Conservation (phyloP, 2,797 vertebrate genomes). For the Sardinella longiceps region DNA sequence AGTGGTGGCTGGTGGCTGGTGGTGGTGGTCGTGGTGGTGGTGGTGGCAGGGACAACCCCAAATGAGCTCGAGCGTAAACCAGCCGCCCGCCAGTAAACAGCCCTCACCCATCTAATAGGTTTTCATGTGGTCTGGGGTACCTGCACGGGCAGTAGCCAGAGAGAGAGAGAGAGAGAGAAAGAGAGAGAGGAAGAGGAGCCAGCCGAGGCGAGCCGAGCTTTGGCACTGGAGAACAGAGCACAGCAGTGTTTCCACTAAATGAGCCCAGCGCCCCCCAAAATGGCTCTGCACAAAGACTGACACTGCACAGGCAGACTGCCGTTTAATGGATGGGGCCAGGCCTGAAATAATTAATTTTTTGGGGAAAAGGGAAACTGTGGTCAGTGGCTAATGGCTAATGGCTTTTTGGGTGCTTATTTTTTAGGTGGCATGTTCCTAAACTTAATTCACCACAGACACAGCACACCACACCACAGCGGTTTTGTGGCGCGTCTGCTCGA, state of each 20-base stretch:
- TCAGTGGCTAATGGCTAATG: conserved; percentile 50
- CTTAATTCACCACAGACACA: conserved; percentile 43
- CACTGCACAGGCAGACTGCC: conserved; percentile 31
- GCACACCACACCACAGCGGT: conserved; percentile 52
- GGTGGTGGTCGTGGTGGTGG: not conserved
- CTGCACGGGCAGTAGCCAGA: conserved; percentile 32
- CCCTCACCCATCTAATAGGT: conserved; percentile 39
- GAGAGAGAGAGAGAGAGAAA: not conserved
- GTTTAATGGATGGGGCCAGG: conserved; percentile 44
- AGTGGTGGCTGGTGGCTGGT: not conserved
- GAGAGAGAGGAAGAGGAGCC: conserved; percentile 39
- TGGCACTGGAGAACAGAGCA: conserved; percentile 35
- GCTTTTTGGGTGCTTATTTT: conserved; percentile 51
- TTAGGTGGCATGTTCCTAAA: conserved; percentile 49
- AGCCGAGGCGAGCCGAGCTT: conserved; percentile 48
- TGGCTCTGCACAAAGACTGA: conserved; percentile 41
- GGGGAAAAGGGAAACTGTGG: conserved; percentile 52
- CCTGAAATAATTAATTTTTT: conserved; percentile 47
- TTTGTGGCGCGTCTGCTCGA: conserved; percentile 44
- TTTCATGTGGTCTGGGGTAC: conserved; percentile 43
- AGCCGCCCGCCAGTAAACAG: conserved; percentile 32
- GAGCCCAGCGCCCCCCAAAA: conserved; percentile 38
- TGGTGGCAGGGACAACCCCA: not conserved
- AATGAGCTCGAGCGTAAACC: conserved; percentile 28
- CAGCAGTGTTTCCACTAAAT: conserved; percentile 53